Evolutionary conservation across 2,113 vertebrate species (phyloP), one percentile per base, ranked within the genome.

Genomic region (Sander lucioperca): DNA sequence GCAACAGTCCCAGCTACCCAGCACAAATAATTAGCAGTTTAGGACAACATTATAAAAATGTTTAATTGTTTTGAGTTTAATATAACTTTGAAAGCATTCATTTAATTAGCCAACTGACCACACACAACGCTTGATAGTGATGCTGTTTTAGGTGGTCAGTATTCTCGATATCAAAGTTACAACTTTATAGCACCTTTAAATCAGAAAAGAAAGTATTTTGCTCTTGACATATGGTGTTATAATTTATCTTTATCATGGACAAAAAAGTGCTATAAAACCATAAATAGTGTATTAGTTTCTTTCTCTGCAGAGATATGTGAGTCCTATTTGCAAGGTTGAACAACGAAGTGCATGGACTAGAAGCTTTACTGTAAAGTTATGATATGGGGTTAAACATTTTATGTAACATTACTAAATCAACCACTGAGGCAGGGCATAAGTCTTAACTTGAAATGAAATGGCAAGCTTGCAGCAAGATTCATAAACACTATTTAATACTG

Each of bases 61-160:
- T 63, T 36, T 15, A 3, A 51, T 18, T 59, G 54, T 51, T 74
- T 47, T 54, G 18, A 67, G 13, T 51, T 33, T 25, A 9, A 53
- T 43, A 10, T 59, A 48, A 77, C 30, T 45, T 69, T 70, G 13
- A 75, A 79, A 76, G 39, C 27, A 59, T 27, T 36, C 13, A 45
- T 73, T 67, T 61, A 68, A 65, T 62, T 36, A 47, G 7, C 18
- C 10, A 61, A 39, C 13, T 9, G 7, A 50, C 9, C 12, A 25
- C 5, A 50, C 9, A 10, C 21, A 23, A 6, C 7, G 1, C 48
- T 68, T 61, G 14, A 54, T 25, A 15, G 0, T 62, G 13, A 30
- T 50, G 4, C 15, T 79, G 2, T 30, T 53, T 30, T 50, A 15
- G 18, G 8, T 8, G 16, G 30, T 47, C 18, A 57, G 7, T 10